Evolutionary conservation across 1,140 invertebrate genomes (phyloP), one percentile per base, ranked within the genome.

Genomic region (Hycleus cichorii): DNA sequence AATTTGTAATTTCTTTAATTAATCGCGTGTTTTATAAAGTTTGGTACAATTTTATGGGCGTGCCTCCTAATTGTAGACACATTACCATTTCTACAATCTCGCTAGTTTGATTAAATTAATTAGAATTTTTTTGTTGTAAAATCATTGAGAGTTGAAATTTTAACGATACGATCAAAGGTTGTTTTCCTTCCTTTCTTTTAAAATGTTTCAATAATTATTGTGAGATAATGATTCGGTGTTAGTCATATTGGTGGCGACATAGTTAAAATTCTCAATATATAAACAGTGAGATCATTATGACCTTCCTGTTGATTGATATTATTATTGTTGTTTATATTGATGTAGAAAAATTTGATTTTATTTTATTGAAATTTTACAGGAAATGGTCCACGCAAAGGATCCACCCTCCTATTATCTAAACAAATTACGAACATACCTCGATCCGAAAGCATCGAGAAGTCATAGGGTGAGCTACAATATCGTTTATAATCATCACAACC

Each of bases 301-400:
- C 11, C 39, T 51, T 18, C 7, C 18, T 18, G 8, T 42, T 9
- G 27, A 51, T 40, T 56, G 32, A 9, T 49, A 38, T 24, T 18
- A 27, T 49, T 49, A 11, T 49, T 49, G 12, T 12, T 49, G 25
- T 42, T 42, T n/a, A 42, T 42, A 4, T n/a, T 9, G 9, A 25
- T 8, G 6, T 46, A 25, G 8, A 25, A 25, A 38, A 42, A 44
- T 9, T 8, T 44, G 27, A 24, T 12, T 18, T 18, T 42, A 24
- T 43, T 39, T 58, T 39, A 59, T 62, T 69, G 60, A 18, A 18
- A 18, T 32, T 66, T 83, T 84, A 43, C 74, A 93, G 90, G 95
- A 97, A 83, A 88, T 90, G 80, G 94, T 98, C 53, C 92, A 93
- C 72, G 95, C 93, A 7, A 97, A 97, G 77, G 93, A 97, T 77